A percentile compares a stretch with the other conserved stretches of the same genome.
phyloP scores from a whole-genome alignment of 2,797 vertebrate genomes.

The Pampus argenteus region DNA sequence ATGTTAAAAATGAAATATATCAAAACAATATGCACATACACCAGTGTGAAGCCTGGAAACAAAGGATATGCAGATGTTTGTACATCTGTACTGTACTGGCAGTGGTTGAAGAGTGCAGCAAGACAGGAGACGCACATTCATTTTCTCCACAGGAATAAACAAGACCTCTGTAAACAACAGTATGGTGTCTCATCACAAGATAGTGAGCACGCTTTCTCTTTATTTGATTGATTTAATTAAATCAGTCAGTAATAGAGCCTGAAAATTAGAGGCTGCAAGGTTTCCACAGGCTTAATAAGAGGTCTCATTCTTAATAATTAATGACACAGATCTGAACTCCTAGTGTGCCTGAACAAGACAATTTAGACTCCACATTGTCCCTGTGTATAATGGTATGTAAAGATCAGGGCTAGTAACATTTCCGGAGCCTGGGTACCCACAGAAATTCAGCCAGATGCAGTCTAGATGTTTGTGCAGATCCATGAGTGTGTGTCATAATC shows the following conservation, averaged over 20 bases:
- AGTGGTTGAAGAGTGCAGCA: constrained; percentile 16
- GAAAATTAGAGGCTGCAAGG: constrained; percentile 65
- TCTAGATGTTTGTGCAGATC: constrained; percentile 17
- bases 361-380: constrained; percentile 2
- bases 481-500: background rate
- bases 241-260: constrained; percentile 68
- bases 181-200: constrained; percentile 42
- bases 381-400: constrained; percentile 29
- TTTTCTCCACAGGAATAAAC: constrained; percentile 48
- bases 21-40: constrained; percentile 45
- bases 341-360: constrained; percentile 32
- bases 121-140: constrained; percentile 43
- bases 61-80: constrained; percentile 19
- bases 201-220: constrained; percentile 46
- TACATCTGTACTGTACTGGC: constrained; percentile 5
- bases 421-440: background rate
- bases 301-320: constrained; percentile 70
- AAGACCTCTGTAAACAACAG: constrained; percentile 65
- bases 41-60: constrained; percentile 11
- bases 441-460: constrained; percentile 17
- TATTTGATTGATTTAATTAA: constrained; percentile 77
- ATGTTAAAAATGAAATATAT: constrained; percentile 42
- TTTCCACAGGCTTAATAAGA: constrained; percentile 63
- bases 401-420: constrained; percentile 17
- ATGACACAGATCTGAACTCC: constrained; percentile 62